Base-by-base conservation (phyloP, 37 sponge, comb jelly and placozoan species). In the Amphimedon queenslandica region DNA sequence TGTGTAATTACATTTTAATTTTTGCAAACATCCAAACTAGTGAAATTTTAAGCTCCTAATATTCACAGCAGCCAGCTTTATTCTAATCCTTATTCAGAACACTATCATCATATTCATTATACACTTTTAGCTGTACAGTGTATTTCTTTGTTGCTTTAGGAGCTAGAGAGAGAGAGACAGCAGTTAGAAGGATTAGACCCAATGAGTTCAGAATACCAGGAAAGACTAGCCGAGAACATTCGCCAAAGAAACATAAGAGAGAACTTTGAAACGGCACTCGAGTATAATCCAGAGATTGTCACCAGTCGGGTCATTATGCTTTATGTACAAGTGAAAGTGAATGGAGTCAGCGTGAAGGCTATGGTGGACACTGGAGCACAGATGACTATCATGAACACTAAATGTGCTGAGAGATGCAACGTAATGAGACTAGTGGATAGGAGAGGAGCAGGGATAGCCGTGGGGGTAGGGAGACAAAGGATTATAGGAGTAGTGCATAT, bases 361-460 rank as follows among this genome's bases (percentile, higher is more conserved):
- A 78, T 96, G 29, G 92, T 96, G 28, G 98, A 96, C 69, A 90
- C 98, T 18, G 98, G 98, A 0, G 98, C 98, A 37, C 86, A 88
- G 68, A 77, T 78, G 67, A 96, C 94, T 20, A 68, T 96, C 57
- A 90, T 96, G 84, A 90, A 88, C 37, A 57, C 35, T 24, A 33
- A 25, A 11, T 90, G 91, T 79, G 98, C 98, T 3, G 89, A 93
- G 71, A 63, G 83, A 57, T 94, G 94, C 55, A 82, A 82, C 68
- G 63, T 97, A 8, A 88, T 91, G 86, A 76, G 94, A 28, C 74
- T 97, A 53, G 79, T 97, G 0, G 98, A 97, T 70, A 58, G 80
- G 57, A 71, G 94, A 36, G 94, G 65, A 66, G 77, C 83, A 33
- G 92, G 90, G 0, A 34, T 83, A 32, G 98, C 98, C 1, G 28